Evolutionary conservation across 2,797 vertebrate species (phyloP).

Genomic region (Cheirogaleus major): DNA sequence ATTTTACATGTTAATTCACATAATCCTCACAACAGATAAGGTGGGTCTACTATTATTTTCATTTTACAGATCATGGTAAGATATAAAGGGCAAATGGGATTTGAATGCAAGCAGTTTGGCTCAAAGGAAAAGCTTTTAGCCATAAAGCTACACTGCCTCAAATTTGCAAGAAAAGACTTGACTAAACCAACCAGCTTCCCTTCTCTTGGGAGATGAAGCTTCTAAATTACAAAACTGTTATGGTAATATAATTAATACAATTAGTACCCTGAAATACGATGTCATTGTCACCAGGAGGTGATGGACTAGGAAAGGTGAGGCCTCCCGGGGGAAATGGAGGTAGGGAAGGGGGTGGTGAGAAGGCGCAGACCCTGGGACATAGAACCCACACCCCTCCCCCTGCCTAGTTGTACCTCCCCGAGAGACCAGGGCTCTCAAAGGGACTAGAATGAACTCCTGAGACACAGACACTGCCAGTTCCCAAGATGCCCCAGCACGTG

Average conservation of each 20-base stretch:
- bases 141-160: background rate
- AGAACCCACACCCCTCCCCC: background rate
- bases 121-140: background rate
- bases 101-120: background rate
- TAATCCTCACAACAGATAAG: background rate
- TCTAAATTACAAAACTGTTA: background rate
- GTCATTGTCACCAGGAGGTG: background rate
- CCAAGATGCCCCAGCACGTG: background rate
- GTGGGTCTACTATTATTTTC: background rate
- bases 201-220: background rate
- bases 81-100: background rate
- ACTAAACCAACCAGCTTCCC: background rate
- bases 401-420: rapidly evolving
- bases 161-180: background rate
- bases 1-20: background rate
- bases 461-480: background rate
- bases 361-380: rapidly evolving
- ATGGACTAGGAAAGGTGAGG: background rate
- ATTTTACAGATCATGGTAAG: background rate
- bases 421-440: background rate
- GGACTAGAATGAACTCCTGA: background rate
- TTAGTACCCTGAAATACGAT: background rate
- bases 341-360: background rate
- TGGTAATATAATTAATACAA: background rate
- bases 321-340: rapidly evolving